Evolutionary conservation across 2,888 invertebrate species (phyloP).

Genomic region (Mechanitis mazaeus): DNA sequence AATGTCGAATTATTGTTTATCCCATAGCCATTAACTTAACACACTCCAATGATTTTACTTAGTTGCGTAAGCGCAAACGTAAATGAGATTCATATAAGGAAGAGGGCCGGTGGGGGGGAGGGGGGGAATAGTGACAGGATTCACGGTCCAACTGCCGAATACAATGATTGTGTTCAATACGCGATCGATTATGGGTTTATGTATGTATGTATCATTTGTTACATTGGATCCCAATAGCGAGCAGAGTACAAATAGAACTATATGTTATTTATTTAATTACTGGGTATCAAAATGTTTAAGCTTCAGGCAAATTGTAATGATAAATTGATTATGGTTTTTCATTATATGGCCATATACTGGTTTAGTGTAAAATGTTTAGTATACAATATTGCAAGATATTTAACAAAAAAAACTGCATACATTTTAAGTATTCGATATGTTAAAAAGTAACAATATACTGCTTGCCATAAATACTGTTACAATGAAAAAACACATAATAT

Average conservation of each 20-base stretch:
- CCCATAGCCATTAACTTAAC: constrained; percentile 56
- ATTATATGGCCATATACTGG: too few species aligned
- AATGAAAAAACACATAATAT: too few species aligned
- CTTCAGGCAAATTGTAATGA: too few species aligned
- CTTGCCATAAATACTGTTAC: too few species aligned
- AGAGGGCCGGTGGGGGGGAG: constrained; percentile 34
- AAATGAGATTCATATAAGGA: constrained; percentile 69
- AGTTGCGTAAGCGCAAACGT: constrained; percentile 70
- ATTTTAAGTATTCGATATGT: too few species aligned
- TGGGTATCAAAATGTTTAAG: too few species aligned
- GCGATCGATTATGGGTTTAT: constrained; percentile 72
- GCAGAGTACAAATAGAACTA: background rate
- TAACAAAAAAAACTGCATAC: too few species aligned
- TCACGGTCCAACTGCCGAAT: constrained; percentile 71
- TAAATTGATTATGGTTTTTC: too few species aligned
- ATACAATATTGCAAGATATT: too few species aligned
- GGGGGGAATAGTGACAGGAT: constrained; percentile 65
- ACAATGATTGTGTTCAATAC: constrained; percentile 74
- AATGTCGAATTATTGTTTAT: constrained; percentile 31
- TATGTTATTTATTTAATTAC: background rate
- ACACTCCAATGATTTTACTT: constrained; percentile 62
- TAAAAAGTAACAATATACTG: too few species aligned
- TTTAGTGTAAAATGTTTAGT: too few species aligned
- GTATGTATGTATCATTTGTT: constrained; percentile 22
- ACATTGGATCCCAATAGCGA: constrained; percentile 13